Base-by-base conservation (phyloP, 2,888 invertebrate species). In the Drosophila barbarae region DNA sequence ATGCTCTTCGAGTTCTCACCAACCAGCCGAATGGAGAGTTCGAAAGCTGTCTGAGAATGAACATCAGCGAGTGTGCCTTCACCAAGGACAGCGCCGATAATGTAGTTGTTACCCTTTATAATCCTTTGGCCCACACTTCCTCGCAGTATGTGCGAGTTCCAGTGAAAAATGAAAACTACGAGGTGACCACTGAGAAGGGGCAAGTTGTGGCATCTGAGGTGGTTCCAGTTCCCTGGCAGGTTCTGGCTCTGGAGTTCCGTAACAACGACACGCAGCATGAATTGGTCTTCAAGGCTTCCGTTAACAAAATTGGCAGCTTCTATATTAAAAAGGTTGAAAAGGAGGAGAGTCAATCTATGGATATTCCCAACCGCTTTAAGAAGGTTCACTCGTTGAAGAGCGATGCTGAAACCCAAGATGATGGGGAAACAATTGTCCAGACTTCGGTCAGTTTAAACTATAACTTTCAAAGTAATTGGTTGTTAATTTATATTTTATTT, bases 61-160 rank as follows among this genome's bases (percentile, higher is more conserved):
- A 87, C 28, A 87, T 87, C 10, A 96, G 96, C 64, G 91, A 93
- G 34, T 97, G 97, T 76, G 85, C 87, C 0, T 86, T 92, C 0
- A 92, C 94, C 0, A 94, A 95, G 83, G 86, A 88, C 0, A 90
- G 88, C 35, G 85, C 76, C 13, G 74, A 77, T 44, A 74, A 80
- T 35, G 50, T 83, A 36, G 90, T 94, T 4, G 92, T 96, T 1
- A 94, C 94, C 0, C 85, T 96, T 1, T 97, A 96, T 88, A 98
- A 97, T 88, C 95, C 96, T 0, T 80, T 96, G 38, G 93, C 93
- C 9, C 93, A 93, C 89, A 76, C 89, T 0, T 90, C 93, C 0
- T 87, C 89, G 0, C 91, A 92, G 2, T 92, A 92, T 7, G 91
- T 94, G 0, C 90, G 93, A 7, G 71, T 95, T 1, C 95, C 95